A percentile compares a stretch with the other conserved stretches of the same genome.
phyloP scores from a whole-genome alignment of 2,797 vertebrate species.

The Rhyacichthys aspro region DNA sequence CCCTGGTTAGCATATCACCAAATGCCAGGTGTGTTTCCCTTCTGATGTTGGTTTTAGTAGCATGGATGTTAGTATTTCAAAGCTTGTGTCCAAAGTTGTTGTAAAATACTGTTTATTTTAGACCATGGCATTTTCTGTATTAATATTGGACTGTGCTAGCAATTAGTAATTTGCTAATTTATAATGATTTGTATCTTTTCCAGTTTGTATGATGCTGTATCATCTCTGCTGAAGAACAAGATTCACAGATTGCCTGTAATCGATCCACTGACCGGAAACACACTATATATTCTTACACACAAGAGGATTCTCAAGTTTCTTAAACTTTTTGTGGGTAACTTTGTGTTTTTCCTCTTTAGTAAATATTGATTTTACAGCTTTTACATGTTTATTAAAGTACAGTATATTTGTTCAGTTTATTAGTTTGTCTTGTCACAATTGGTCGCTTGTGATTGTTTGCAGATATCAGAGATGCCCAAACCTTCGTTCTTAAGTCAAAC shows the following conservation, averaged over 20 bases:
- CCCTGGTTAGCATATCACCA: constrained; percentile 95
- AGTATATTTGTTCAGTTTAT: not conserved
- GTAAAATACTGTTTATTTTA: too few relatives aligned
- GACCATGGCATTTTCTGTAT: not conserved
- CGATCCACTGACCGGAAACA: constrained; percentile 94
- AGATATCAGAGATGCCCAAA: constrained; percentile 97
- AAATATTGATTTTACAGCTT: not conserved
- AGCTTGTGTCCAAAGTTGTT: too few relatives aligned
- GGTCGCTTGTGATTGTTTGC: constrained; percentile 4
- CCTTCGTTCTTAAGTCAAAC: constrained; percentile 89
- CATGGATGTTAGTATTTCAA: not conserved
- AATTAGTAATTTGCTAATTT: not conserved
- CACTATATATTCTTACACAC: constrained; percentile 97
- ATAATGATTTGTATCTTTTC: constrained; percentile 4
- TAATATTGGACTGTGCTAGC: not conserved
- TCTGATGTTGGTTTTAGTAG: not conserved
- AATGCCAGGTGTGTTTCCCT: constrained; percentile 86
- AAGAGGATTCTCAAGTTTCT: constrained; percentile 99
- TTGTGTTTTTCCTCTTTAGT: not conserved
- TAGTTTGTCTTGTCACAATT: too few relatives aligned
- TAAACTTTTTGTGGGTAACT: constrained; percentile 92
- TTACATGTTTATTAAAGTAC: not conserved
- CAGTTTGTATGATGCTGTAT: constrained; percentile 95
- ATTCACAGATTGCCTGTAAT: constrained; percentile 98
- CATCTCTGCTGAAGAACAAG: constrained; percentile 94